A percentile compares a stretch with the other conserved stretches of the same genome.
These are phyloP conservation scores for Gnathonemus echidnorhynchus DNA, from an alignment of 2,113 vertebrate genomes.

Conservation along the genomic window DNA sequence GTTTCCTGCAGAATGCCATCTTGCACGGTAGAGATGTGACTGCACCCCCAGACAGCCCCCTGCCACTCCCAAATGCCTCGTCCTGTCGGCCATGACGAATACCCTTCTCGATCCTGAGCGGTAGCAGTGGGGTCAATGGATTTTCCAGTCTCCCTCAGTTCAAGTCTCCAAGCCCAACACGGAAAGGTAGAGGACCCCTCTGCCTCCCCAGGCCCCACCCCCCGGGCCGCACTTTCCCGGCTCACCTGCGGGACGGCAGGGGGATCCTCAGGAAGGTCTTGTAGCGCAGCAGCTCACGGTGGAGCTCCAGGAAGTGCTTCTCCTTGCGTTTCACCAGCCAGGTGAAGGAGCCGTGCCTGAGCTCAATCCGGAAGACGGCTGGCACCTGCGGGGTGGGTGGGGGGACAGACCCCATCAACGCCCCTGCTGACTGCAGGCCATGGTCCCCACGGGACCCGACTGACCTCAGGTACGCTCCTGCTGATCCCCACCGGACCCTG, in stretches of 20 bases:
- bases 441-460: not conserved
- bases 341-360: constrained; percentile 85
- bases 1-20: not conserved
- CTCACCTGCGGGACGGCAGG: constrained; percentile 68
- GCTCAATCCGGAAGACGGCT: constrained; percentile 82
- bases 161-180: not conserved
- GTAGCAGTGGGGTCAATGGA: not conserved
- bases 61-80: not conserved
- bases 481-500: too few relatives aligned
- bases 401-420: not conserved
- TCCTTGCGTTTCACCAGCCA: constrained; percentile 94
- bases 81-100: not conserved
- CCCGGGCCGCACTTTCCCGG: not conserved
- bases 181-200: not conserved
- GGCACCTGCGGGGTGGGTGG: constrained; percentile 60
- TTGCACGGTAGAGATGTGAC: not conserved
- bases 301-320: constrained; percentile 92
- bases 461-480: not conserved
- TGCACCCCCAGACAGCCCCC: not conserved
- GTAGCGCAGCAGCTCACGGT: constrained; percentile 79
- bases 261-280: constrained; percentile 73
- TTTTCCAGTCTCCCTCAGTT: not conserved
- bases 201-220: not conserved
- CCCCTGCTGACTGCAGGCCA: not conserved
- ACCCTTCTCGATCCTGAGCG: not conserved